Conservation (phyloP, 2,888 invertebrate genomes). For the Melipona beecheii region DNA sequence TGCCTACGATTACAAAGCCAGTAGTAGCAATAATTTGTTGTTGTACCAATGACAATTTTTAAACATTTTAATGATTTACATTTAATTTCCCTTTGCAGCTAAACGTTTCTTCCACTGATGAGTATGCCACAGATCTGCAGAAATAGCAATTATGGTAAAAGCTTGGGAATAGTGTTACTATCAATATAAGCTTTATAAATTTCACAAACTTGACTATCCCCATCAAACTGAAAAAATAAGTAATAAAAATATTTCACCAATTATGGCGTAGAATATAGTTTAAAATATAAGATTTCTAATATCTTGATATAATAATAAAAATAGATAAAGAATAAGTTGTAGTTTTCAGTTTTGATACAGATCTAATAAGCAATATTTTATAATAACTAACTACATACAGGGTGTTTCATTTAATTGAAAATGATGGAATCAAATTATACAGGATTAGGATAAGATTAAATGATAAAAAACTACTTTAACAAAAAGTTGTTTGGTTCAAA, state of each 20-base stretch:
- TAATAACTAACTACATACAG: too few species aligned
- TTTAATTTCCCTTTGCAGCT: slow-evolving; percentile 58
- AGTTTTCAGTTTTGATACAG: too few species aligned
- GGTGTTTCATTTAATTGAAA: too few species aligned
- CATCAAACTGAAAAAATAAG: slow-evolving; percentile 73
- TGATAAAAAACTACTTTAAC: too few species aligned
- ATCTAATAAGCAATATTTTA: too few species aligned
- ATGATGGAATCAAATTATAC: too few species aligned
- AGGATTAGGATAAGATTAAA: too few species aligned
- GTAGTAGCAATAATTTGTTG: slow-evolving; percentile 86
- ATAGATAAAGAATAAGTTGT: not conserved
- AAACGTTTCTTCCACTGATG: slow-evolving; percentile 88
- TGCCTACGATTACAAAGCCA: slow-evolving; percentile 79
- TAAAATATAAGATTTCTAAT: not conserved
- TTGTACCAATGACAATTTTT: slow-evolving; percentile 75
- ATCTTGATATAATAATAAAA: not conserved
- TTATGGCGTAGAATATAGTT: not conserved
- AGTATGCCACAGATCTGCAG: slow-evolving; percentile 90
- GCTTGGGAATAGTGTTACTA: slow-evolving; percentile 89
- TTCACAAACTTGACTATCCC: slow-evolving; percentile 61
- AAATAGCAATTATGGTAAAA: slow-evolving; percentile 87
- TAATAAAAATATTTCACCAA: not conserved
- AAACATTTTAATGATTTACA: slow-evolving; percentile 55
- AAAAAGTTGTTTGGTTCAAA: too few species aligned
- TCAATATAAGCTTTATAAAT: slow-evolving; percentile 88